A percentile compares a stretch with the other conserved stretches of the same genome.
These are phyloP conservation scores for Dioctria linearis DNA, from an alignment of 2,888 invertebrate genomes.

Conservation along the genomic window DNA sequence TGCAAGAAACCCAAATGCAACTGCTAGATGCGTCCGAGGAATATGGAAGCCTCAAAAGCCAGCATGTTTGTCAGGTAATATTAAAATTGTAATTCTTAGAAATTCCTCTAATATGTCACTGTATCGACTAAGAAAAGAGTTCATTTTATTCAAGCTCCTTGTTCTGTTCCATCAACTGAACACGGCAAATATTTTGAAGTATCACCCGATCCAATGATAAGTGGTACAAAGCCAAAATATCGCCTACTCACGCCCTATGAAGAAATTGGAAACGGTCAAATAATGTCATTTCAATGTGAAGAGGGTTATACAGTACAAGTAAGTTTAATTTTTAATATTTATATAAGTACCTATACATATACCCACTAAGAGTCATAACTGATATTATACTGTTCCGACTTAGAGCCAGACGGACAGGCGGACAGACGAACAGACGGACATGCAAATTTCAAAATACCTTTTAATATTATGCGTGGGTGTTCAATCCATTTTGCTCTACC, in stretches of 20 bases:
- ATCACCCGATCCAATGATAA: conserved; percentile 65
- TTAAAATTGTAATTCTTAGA: background rate
- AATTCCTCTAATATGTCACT: background rate
- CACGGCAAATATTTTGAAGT: conserved; percentile 77
- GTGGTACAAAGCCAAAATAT: conserved; percentile 66
- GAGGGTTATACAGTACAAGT: conserved; percentile 75
- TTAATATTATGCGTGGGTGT: too few species aligned
- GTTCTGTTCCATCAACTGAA: conserved; percentile 79
- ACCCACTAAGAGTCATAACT: too few species aligned
- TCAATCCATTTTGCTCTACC: too few species aligned
- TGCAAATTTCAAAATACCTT: too few species aligned
- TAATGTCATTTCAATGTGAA: conserved; percentile 83
- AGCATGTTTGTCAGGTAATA: conserved; percentile 82
- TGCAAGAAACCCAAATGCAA: conserved; percentile 79
- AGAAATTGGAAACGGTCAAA: conserved; percentile 79
- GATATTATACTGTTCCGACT: too few species aligned
- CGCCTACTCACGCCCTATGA: conserved; percentile 68
- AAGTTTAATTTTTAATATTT: background rate
- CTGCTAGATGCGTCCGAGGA: conserved; percentile 86
- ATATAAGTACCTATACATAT: too few species aligned
- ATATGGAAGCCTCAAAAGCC: conserved; percentile 89
- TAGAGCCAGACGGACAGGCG: too few species aligned
- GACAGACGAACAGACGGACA: too few species aligned
- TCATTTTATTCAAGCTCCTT: conserved; percentile 74
- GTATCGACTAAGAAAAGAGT: too few species aligned